These are phyloP conservation scores for Camelus dromedarius DNA, from an alignment of 2,113 vertebrate species.

Conservation along the genomic window DNA sequence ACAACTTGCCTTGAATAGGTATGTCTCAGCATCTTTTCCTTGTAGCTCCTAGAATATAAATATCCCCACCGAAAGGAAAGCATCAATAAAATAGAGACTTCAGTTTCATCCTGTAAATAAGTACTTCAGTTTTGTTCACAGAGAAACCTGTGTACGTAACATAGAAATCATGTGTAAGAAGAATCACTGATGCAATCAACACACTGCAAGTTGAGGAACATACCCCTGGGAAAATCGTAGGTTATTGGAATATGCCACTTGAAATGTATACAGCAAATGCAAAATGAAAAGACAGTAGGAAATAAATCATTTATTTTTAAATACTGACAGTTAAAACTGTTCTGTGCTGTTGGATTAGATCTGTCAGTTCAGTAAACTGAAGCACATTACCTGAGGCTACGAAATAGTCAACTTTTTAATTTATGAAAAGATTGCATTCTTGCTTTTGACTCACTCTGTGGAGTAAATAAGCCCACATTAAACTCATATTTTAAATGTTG, in stretches of 20 bases:
- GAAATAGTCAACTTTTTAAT: slow-evolving; percentile 66
- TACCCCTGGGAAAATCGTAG: slow-evolving; percentile 51
- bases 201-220: slow-evolving; percentile 54
- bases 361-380: slow-evolving; percentile 67
- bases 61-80: not conserved
- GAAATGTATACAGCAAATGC: not conserved
- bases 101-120: slow-evolving; percentile 35
- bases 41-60: not conserved
- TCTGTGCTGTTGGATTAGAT: slow-evolving; percentile 25
- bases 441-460: slow-evolving; percentile 76
- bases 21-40: not conserved
- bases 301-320: slow-evolving; percentile 46
- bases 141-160: slow-evolving; percentile 65
- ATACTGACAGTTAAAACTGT: not conserved
- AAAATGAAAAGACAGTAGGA: not conserved
- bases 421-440: slow-evolving; percentile 68
- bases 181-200: slow-evolving; percentile 64
- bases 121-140: slow-evolving; percentile 47
- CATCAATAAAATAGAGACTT: not conserved
- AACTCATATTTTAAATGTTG: not conserved
- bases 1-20: not conserved
- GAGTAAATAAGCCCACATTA: slow-evolving; percentile 74
- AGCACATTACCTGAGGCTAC: slow-evolving; percentile 54
- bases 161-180: slow-evolving; percentile 56
- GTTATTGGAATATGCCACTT: slow-evolving; percentile 60